Base-by-base conservation (phyloP, 2,888 invertebrate species). In the Encarsia formosa region DNA sequence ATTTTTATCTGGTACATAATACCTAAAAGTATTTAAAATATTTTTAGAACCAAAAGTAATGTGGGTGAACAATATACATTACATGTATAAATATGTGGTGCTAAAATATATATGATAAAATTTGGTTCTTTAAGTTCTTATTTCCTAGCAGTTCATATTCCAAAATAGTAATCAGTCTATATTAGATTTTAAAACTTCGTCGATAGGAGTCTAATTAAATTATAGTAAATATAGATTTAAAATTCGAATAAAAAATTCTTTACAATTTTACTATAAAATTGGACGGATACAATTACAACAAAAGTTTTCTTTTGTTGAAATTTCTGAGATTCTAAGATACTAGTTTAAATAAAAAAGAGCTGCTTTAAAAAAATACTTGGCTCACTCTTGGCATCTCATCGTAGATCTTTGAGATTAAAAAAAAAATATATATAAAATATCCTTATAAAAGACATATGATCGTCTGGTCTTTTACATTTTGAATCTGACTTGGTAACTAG, bases 121-220 rank as follows among this genome's bases (percentile, higher is more conserved):
- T 54, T 49, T 54, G 46, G 42, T 32, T 39, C 26, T 37, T 16
- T 9, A 19, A 54, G 34, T 40, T 29, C 48, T 52, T 49, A 46
- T 16, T 16, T 15, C 4, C 24, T 42, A 40, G 46, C 15, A 50
- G 34, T 45, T 46, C 37, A n/a, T 39, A 9, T 41, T 31, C 35
- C 44, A 9, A 35, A 39, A 29, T 39, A 37, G 26, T 34, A 54
- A 47, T 54, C 54, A 54, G 54, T 54, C 54, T 50, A 46, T 54
- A 32, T 32, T 22, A 26, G 39, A 22, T 18, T 24, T 38, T 44
- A 35, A 35, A 40, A 43, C 40, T 50, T 47, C 16, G 39, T 54
- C 32, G 43, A 9, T 13, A 40, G 5, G 22, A 44, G n/a, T n/a
- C n/a, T n/a, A n/a, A n/a, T n/a, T n/a, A n/a, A n/a, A n/a, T n/a